These are phyloP conservation scores for Nemotelus pantherinus DNA, from an alignment of 2,888 invertebrate genomes.

Conservation along the genomic window DNA sequence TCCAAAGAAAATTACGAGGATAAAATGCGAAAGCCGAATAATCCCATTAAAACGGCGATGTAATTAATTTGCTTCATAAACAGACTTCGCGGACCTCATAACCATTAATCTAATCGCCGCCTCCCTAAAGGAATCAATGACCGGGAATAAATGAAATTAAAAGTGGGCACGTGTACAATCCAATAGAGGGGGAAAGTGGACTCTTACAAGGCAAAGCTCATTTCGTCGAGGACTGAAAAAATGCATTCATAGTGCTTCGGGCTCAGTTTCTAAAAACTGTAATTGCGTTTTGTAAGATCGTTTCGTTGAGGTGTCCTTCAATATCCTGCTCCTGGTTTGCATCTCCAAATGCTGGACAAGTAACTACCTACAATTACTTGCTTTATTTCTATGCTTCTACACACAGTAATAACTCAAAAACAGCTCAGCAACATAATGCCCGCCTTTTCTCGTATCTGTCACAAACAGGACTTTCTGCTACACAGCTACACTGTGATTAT, in stretches of 20 bases:
- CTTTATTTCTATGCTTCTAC: constrained; percentile 5
- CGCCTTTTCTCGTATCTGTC: constrained; percentile 62
- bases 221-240: background rate
- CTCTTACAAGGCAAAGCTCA: background rate
- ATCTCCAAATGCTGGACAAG: background rate
- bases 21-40: background rate
- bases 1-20: too few species aligned
- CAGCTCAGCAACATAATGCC: constrained; percentile 56
- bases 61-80: constrained; percentile 55
- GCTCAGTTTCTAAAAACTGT: background rate
- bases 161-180: constrained; percentile 49
- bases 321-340: background rate
- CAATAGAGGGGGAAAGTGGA: constrained; percentile 43
- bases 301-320: constrained; percentile 10
- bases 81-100: constrained; percentile 58
- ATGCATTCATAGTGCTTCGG: constrained; percentile 16
- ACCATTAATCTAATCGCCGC: constrained; percentile 66
- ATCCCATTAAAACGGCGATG: constrained; percentile 23
- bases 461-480: constrained; percentile 53
- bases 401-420: constrained; percentile 62
- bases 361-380: constrained; percentile 34
- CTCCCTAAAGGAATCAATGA: constrained; percentile 58
- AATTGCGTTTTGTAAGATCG: background rate
- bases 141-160: constrained; percentile 57
- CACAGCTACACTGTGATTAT: constrained; percentile 41